Evolutionary conservation across 2,113 vertebrate species (phyloP).

Genomic region (Cebidichthys violaceus): DNA sequence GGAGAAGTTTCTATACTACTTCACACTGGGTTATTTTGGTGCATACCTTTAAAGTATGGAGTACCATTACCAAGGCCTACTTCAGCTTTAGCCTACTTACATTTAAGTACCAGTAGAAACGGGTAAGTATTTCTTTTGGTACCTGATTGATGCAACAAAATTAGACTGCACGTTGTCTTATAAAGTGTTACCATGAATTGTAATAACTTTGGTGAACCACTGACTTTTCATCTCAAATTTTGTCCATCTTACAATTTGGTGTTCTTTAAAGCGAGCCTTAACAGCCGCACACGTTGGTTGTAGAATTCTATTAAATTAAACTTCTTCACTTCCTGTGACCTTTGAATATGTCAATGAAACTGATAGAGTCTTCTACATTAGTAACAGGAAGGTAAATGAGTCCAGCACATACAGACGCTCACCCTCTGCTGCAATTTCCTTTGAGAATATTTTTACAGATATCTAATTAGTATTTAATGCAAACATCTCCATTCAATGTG

Average conservation of each 20-base stretch:
- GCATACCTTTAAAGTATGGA: too few relatives aligned
- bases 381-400: slow-evolving; percentile 25
- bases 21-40: too few relatives aligned
- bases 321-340: slow-evolving; percentile 8
- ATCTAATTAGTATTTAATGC: slow-evolving; percentile 43
- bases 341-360: slow-evolving; percentile 17
- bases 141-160: not conserved
- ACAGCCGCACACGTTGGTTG: not conserved
- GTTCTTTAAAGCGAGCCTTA: not conserved
- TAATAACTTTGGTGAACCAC: not conserved
- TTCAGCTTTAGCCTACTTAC: too few relatives aligned
- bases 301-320: not conserved
- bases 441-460: slow-evolving; percentile 27
- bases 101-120: not conserved
- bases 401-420: slow-evolving; percentile 1
- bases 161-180: not conserved
- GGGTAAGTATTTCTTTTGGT: not conserved
- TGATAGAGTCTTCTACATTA: slow-evolving; percentile 12
- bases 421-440: slow-evolving; percentile 10
- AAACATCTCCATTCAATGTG: slow-evolving; percentile 29
- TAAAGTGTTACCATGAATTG: not conserved
- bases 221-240: slow-evolving; percentile 1
- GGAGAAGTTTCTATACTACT: too few relatives aligned
- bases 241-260: not conserved
- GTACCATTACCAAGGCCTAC: too few relatives aligned